Evolutionary conservation across 2,888 invertebrate species (phyloP).

Genomic region (Agrotis puta): DNA sequence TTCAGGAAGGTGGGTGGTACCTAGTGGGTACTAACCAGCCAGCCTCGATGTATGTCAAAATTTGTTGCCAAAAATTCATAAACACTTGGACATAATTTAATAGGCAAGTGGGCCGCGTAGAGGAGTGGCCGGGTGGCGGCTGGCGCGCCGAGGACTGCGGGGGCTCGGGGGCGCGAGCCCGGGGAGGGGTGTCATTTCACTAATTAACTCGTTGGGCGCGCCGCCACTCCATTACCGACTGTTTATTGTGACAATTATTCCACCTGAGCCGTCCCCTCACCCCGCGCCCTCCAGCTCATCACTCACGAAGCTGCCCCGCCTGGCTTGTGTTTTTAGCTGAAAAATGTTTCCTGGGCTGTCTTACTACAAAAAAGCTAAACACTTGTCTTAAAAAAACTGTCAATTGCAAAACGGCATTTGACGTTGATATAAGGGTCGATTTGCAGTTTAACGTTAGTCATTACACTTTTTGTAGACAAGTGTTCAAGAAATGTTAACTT

Average conservation of each 20-base stretch:
- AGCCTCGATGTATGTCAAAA: conserved; percentile 31
- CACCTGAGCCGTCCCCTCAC: conserved; percentile 57
- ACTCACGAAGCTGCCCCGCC: conserved; percentile 59
- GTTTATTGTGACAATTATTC: conserved; percentile 89
- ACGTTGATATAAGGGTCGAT: too few relatives aligned
- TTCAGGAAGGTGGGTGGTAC: neutral
- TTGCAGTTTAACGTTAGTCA: too few relatives aligned
- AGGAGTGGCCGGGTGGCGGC: conserved; percentile 60
- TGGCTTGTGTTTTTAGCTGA: conserved; percentile 45
- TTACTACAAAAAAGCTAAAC: too few relatives aligned
- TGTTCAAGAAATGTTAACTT: too few relatives aligned
- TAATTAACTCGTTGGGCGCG: conserved; percentile 84
- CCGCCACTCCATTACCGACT: conserved; percentile 85
- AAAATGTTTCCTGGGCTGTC: conserved; percentile 7
- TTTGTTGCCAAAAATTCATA: conserved; percentile 61
- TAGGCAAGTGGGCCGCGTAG: conserved; percentile 52
- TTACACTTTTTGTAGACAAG: too few relatives aligned
- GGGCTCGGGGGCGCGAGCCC: conserved; percentile 31
- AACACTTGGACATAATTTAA: conserved; percentile 59
- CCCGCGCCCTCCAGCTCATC: conserved; percentile 44
- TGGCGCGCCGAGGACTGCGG: conserved; percentile 35
- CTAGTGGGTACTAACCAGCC: neutral
- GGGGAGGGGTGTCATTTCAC: conserved; percentile 77
- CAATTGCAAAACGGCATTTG: too few relatives aligned
- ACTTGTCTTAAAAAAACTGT: too few relatives aligned